Base-by-base conservation (phyloP, 2,113 vertebrate species). In the Ursus arctos region DNA sequence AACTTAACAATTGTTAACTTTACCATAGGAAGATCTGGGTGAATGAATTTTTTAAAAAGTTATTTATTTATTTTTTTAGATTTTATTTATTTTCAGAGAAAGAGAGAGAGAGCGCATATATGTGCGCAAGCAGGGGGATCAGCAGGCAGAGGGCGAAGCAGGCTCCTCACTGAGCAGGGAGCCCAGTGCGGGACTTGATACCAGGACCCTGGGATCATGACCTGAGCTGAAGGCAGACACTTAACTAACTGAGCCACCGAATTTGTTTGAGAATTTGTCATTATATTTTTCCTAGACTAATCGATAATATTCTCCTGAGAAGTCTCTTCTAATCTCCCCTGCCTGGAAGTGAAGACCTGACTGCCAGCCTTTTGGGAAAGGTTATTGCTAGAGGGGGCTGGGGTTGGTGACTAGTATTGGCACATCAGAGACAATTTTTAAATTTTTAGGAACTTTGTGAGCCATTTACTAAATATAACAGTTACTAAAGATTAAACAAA, bases 231-330 rank as follows among this genome's bases (percentile, higher is more conserved):
- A 63, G 61, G 61, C 61, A 63, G 61, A 63, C 31, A 15, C 14
- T 67, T 67, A 67, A 33, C 63, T 33, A 31, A 67, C 63, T 67
- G 31, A 67, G 31, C 63, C 31, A 67, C 63, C 28, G 89, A 67
- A 82, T 76, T 82, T 90, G 59, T 72, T 96, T 74, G 49, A 19
- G 33, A 92, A 90, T 59, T 74, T 88, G 40, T 89, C 31, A 88
- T 33, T 82, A 28, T 55, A 36, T 43, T 92, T 93, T 88, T 74
- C n/a, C 43, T 72, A 61, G 31, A 59, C 28, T 84, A 84, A 59
- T 82, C 74, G 88, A 10, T 72, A n/a, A 69, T 4, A 36, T 94
- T 86, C n/a, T 83, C 61, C 26, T 88, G 77, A 49, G 22, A 94
- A 31, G 22, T 67, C 63, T 92, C 80, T 93, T 67, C 55, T 49